These are phyloP conservation scores for Rosalia funebris DNA, from an alignment of 2,888 invertebrate species.

Conservation along the genomic window DNA sequence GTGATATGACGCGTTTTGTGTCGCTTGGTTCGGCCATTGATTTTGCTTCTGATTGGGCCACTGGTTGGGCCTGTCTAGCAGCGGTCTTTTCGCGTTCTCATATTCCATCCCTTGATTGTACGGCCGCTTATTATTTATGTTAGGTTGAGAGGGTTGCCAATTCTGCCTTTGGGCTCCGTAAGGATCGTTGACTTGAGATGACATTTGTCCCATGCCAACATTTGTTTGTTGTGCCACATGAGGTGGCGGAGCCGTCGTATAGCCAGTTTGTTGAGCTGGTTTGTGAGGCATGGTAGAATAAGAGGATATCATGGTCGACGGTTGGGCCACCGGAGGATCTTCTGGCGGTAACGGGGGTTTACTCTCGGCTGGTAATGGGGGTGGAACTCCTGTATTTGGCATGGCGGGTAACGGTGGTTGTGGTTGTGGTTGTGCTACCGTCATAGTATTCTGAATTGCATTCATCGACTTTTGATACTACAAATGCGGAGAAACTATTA, in stretches of 20 bases:
- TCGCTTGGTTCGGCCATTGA: conserved; percentile 26
- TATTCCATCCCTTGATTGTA: conserved; percentile 31
- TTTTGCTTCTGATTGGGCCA: conserved; percentile 31
- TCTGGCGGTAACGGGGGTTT: conserved; percentile 62
- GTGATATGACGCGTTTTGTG: conserved; percentile 13
- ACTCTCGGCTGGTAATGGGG: conserved; percentile 65
- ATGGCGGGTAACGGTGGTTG: conserved; percentile 57
- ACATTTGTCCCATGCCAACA: conserved; percentile 3
- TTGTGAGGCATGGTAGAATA: conserved; percentile 38
- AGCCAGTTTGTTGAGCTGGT: conserved; percentile 21
- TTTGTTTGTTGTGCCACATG: conserved; percentile 24
- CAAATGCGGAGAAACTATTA: conserved; percentile 48
- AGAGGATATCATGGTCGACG: conserved; percentile 34
- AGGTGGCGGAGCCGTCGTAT: conserved; percentile 29
- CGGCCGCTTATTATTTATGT: conserved; percentile 31
- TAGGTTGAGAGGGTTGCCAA: conserved; percentile 26
- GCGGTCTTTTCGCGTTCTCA: conserved; percentile 32
- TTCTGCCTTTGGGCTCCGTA: conserved; percentile 17
- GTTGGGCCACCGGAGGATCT: conserved; percentile 49
- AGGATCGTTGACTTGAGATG: conserved; percentile 5
- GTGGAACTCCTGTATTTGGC: conserved; percentile 59
- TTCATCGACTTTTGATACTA: conserved; percentile 68
- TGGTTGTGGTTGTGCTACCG: conserved; percentile 39
- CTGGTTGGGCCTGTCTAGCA: conserved; percentile 31
- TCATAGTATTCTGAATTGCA: conserved; percentile 50